Evolutionary conservation across 2,113 vertebrate genomes (phyloP), one percentile per base, ranked within the genome.

Genomic region (Bos javanicus): DNA sequence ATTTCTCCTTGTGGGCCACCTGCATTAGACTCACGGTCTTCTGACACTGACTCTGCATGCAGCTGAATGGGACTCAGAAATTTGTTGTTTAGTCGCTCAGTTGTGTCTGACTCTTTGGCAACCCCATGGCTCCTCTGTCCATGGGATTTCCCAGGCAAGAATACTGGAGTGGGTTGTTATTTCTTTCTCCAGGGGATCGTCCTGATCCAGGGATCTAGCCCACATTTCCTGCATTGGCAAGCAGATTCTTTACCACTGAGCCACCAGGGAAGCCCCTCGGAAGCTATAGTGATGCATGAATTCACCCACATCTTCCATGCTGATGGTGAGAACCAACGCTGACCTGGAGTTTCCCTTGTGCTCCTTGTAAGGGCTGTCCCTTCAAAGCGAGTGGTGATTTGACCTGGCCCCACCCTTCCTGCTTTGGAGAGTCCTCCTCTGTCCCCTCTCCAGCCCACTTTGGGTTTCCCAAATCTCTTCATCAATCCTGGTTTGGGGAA

Each of bases 221-320:
- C 5, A 1, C 36, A 74, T 74, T 74, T 74, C 36, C 36, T 74
- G 36, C n/a, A 23, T 36, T 74, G 36, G 67, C 19, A 74, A 74
- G 67, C 67, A 74, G 67, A 74, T 74, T 74, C 36, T 74, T 74
- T 23, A 74, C 67, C 67, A 39, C 19, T 74, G 19, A 74, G 36
- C 36, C 19, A 2, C 67, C 67, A 74, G n/a, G 67, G n/a, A 71
- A 71, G 67, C 67, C 67, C 64, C 67, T 71, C 17, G 3, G 10
- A 26, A 33, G 6, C 14, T 5, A 17, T 3, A 11, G 25, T 6
- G 30, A 7, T 2, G 14, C 13, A 2, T 2, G 2, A 1, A 36
- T 15, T 5, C 30, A 2, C 1, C 3, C 43, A 6, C 19, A 14
- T 26, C 30, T 16, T 62, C 83, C 13, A 0, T 7, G 46, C 46